Conservation (phyloP, 2,797 vertebrate genomes). For the Gambusia yucatana region DNA sequence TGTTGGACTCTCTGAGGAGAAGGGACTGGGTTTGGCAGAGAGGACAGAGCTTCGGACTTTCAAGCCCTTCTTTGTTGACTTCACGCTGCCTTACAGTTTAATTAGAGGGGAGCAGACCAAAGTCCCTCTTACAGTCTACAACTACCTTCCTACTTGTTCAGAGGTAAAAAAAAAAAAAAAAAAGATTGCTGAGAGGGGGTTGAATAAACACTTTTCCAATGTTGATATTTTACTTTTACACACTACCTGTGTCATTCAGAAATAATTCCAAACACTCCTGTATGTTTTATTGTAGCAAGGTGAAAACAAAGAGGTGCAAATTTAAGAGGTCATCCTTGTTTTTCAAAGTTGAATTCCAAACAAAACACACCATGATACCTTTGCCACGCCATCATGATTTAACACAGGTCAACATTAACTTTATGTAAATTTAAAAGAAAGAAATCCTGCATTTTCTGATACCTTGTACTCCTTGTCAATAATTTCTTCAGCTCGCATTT, state of each 20-base stretch:
- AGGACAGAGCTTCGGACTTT: conserved; percentile 86
- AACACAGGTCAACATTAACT: background rate
- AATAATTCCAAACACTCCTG: background rate
- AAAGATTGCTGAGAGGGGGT: background rate
- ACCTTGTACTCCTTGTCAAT: background rate
- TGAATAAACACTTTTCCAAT: background rate
- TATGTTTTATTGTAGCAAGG: background rate
- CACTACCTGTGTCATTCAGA: background rate
- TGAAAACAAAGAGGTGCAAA: background rate
- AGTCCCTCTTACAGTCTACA: conserved; percentile 90
- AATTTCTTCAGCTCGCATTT: background rate
- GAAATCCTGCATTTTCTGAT: background rate
- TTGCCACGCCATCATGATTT: background rate
- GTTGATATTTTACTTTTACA: background rate
- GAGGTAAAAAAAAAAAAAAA: conserved; percentile 80
- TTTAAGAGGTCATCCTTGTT: background rate
- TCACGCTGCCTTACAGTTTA: conserved; percentile 87
- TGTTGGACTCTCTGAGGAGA: conserved; percentile 83
- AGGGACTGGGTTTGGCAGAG: conserved; percentile 85
- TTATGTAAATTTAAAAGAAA: background rate
- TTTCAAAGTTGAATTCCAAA: background rate
- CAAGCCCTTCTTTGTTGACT: conserved; percentile 93
- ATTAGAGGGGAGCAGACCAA: conserved; percentile 94
- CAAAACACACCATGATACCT: background rate
- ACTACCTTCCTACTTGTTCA: conserved; percentile 85